Conservation (phyloP, 2,113 vertebrate genomes). For the Phalacrocorax aristotelis region DNA sequence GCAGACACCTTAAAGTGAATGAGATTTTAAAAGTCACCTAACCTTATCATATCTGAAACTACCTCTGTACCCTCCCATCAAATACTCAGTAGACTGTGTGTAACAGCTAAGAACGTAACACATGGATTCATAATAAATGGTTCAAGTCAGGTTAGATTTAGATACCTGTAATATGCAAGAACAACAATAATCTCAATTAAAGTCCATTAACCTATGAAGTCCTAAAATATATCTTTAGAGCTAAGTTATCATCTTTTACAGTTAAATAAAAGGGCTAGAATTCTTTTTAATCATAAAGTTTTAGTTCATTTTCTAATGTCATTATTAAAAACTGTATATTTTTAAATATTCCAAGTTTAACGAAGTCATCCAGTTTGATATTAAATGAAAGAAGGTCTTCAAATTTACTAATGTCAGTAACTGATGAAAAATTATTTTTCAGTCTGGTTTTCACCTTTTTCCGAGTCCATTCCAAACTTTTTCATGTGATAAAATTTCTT, state of each 20-base stretch:
- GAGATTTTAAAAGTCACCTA: neutral
- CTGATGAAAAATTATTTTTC: neutral
- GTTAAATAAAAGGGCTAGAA: neutral
- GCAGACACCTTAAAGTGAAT: neutral
- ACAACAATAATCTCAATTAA: neutral
- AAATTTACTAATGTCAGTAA: neutral
- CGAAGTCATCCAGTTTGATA: neutral
- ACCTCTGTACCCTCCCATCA: neutral
- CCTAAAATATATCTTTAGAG: neutral
- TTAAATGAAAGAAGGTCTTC: neutral
- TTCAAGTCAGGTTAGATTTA: neutral
- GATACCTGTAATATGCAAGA: neutral
- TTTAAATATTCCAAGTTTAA: neutral
- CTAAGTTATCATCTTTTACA: neutral
- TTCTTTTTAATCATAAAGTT: neutral
- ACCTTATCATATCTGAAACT: neutral
- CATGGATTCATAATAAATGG: neutral
- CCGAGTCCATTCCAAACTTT: neutral
- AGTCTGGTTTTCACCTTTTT: neutral
- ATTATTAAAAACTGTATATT: neutral
- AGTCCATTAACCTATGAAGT: neutral
- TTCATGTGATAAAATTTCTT: neutral
- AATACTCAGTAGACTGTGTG: neutral
- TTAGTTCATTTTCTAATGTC: neutral
- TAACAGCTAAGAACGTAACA: neutral